Base-by-base conservation (phyloP, 64 coral and sea anemone species). In the Stichodactyla mertensii region DNA sequence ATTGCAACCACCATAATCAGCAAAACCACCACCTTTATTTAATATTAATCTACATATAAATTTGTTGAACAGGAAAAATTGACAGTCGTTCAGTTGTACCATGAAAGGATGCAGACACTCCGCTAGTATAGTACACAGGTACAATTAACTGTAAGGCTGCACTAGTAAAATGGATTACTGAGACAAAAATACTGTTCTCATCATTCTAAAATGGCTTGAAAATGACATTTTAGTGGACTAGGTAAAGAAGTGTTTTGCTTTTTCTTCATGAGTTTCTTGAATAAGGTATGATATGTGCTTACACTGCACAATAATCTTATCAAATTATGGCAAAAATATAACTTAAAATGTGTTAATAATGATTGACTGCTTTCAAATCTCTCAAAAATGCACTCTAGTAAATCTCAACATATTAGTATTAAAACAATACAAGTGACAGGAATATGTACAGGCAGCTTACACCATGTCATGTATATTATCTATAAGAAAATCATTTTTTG, bases 71-170 rank as follows among this genome's bases (percentile, higher is more conserved):
- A 98, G 95, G 95, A 52, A 98, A 98, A 86, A 86, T 98, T 87
- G 95, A 98, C 78, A 98, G 92, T 71, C 91, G 95, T n/a, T 98
- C 95, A 80, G 51, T 98, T 23, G 89, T 98, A 19, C 95, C 95
- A 71, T 98, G 26, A 79, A 79, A 51, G 5, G 62, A 66, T 45
- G 36, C 62, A 66, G 77, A 24, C 31, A 79, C 5, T 28, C 28
- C 52, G 77, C 6, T 4, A 79, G 77, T n/a, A 52, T 51, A 16
- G n/a, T 4, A 13, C 6, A 66, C 19, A 66, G 62, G 62, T 66
- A 66, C 62, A 66, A 66, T 6, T 6, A 66, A 22, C 62, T 31
- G 28, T 31, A 31, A 31, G 28, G 28, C 28, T 66, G 22, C 19
- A 7, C 22, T 7, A 66, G 7, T 66, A 15, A 15, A 18, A 61